phyloP scores from a whole-genome alignment of 2,888 invertebrate genomes.

The Parnassius orleans region DNA sequence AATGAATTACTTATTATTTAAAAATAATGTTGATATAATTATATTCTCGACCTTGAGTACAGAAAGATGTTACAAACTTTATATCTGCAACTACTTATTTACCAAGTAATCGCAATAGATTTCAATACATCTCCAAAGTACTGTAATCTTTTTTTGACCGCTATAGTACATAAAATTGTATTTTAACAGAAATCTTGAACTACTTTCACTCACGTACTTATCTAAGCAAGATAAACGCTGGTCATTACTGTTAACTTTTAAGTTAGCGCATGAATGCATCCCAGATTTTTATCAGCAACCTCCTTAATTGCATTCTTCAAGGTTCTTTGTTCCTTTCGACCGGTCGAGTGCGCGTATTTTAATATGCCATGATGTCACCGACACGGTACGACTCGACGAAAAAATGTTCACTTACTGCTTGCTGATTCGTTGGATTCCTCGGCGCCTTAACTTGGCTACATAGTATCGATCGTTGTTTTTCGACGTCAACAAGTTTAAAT shows the following conservation, averaged over 20 bases:
- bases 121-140: too few species aligned
- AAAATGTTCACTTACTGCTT: not conserved
- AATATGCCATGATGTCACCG: constrained; percentile 22
- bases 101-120: too few species aligned
- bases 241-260: not conserved
- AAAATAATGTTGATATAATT: too few species aligned
- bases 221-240: constrained; percentile 1
- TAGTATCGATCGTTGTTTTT: constrained; percentile 4
- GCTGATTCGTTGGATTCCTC: not conserved
- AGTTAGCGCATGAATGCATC: constrained; percentile 11
- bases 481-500: constrained; percentile 12
- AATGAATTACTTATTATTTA: too few species aligned
- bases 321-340: constrained; percentile 22
- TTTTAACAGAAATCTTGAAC: too few species aligned
- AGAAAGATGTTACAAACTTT: too few species aligned
- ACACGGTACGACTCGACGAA: not conserved
- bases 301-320: constrained; percentile 21
- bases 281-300: constrained; percentile 11
- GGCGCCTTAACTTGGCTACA: constrained; percentile 1
- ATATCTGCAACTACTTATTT: too few species aligned
- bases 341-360: constrained; percentile 19
- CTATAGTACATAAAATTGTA: too few species aligned
- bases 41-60: too few species aligned
- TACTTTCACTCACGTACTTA: constrained; percentile 9
- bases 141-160: too few species aligned